Conservation (phyloP, 2,888 invertebrate species). For the Eremobia ochroleuca region DNA sequence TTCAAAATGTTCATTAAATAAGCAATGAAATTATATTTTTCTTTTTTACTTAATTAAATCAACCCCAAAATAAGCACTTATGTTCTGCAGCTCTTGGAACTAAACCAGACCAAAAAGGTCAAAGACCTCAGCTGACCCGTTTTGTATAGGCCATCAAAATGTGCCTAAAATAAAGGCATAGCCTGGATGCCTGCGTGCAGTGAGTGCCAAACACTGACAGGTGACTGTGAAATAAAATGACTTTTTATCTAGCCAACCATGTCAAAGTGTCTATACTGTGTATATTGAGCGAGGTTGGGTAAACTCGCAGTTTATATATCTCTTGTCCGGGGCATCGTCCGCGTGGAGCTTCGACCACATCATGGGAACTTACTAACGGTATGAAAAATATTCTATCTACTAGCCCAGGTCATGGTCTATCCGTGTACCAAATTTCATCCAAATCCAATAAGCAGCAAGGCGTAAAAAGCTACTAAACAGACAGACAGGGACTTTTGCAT, state of each 20-base stretch:
- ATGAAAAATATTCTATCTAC: background rate
- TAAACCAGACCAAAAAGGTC: background rate
- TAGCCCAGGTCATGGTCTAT: background rate
- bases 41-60: background rate
- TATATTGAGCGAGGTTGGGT: background rate
- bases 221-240: constrained; percentile 30
- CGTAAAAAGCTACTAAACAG: background rate
- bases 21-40: background rate
- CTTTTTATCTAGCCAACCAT: constrained; percentile 27
- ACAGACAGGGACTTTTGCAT: background rate
- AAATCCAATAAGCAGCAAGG: no score
- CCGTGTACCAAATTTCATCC: background rate
- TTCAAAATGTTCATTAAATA: background rate
- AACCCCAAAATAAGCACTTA: background rate
- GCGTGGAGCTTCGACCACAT: background rate
- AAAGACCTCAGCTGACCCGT: background rate
- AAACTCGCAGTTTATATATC: background rate
- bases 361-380: background rate
- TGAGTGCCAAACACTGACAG: constrained; percentile 34
- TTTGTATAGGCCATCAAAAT: background rate
- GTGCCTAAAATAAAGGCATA: constrained; percentile 24
- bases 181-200: background rate
- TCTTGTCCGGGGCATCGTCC: background rate
- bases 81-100: background rate
- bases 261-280: background rate